Base-by-base conservation (phyloP, 2,888 invertebrate genomes). In the Mimumesa dahlbomi region DNA sequence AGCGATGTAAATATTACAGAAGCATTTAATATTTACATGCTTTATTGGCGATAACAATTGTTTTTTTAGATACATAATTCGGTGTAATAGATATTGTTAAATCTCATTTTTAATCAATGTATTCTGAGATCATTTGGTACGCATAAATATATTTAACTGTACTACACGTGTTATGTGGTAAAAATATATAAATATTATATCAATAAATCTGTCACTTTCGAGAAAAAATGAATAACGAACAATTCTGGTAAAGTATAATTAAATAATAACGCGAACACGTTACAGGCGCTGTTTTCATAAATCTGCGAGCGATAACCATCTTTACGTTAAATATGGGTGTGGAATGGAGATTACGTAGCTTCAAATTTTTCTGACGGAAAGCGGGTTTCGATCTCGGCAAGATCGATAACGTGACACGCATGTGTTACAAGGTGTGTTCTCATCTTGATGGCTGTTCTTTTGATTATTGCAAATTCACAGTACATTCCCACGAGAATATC, bases 391-490 rank as follows among this genome's bases (percentile, higher is more conserved):
- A 45, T 62, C 14, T 29, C 29, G 29, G 5, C 21, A 22, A 29
- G 16, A 64, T 64, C 43, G 6, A 16, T 13, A 29, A 67, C 42
- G 42, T 49, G 48, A 58, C 21, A 13, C 49, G 49, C 29, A 45
- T 64, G n/a, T 13, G 7, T 48, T 25, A 7, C n/a, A 13, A 11
- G 1, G 3, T 13, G 7, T 40, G 18, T 52, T 56, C 29, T 43
- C 38, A 4, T 14, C 7, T 11, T 7, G 6, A 25, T 14, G 11
- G 40, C 13, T 29, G 11, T 14, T 42, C 42, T 42, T 21, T 57
- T 14, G 36, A 2, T 29, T 14, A 42, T 22, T 18, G 13, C 19
- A 21, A n/a, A 9, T 40, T 29, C 25, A 1, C 9, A n/a, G 13
- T 31, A 38, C 42, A 64, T 49, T 16, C 25, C 16, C 6, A 18